These are phyloP conservation scores for Chloroclystis v-ata DNA, from an alignment of 2,888 invertebrate species.

Conservation along the genomic window DNA sequence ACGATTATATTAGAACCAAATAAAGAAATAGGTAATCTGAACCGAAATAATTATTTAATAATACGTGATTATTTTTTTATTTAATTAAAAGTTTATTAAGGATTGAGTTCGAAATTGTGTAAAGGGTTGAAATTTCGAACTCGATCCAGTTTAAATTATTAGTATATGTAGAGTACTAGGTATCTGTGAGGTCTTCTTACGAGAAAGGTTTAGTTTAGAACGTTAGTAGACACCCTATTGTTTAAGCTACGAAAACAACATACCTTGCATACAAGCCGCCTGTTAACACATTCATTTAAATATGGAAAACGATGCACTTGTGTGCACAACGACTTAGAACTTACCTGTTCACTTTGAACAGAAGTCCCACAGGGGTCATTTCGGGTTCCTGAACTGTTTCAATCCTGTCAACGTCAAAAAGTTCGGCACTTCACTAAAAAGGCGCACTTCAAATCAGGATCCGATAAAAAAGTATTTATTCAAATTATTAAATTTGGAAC, in stretches of 20 bases:
- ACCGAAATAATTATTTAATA: no score
- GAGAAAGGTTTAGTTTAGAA: no score
- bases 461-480: slow-evolving; percentile 5
- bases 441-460: background rate
- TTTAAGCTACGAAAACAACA: slow-evolving; percentile 23
- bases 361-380: slow-evolving; percentile 79
- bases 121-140: no score
- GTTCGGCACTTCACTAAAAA: slow-evolving; percentile 14
- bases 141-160: no score
- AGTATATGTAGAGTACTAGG: no score
- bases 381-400: slow-evolving; percentile 34
- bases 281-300: slow-evolving; percentile 50
- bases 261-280: slow-evolving; percentile 38
- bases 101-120: no score
- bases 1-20: no score
- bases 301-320: slow-evolving; percentile 42
- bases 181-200: no score
- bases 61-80: no score
- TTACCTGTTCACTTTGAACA: slow-evolving; percentile 80
- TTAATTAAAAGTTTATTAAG: no score
- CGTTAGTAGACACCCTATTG: no score
- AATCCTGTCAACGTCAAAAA: slow-evolving; percentile 15
- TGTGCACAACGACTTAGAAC: slow-evolving; percentile 35
- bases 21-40: no score
- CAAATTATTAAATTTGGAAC: background rate